A percentile compares a stretch with the other conserved stretches of the same genome.
These are phyloP conservation scores for Alloscopus bannaensis DNA, from an alignment of 2,888 invertebrate species.

Conservation along the genomic window DNA sequence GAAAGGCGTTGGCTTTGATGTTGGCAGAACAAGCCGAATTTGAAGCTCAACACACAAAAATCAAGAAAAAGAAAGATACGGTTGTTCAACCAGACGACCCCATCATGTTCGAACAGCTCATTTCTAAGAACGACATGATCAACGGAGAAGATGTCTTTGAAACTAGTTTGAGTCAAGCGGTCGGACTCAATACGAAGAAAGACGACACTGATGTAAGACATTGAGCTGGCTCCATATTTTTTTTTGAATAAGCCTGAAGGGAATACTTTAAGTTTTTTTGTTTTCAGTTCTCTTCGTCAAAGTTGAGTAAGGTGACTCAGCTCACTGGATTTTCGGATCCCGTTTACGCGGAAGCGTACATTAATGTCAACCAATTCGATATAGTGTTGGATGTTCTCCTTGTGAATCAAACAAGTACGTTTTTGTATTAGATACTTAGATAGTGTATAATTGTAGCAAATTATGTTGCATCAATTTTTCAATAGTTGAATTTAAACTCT, in stretches of 20 bases:
- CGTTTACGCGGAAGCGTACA: slow-evolving; percentile 99
- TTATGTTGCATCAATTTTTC: background rate
- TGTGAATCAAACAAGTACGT: slow-evolving; percentile 94
- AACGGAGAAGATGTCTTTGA: slow-evolving; percentile 92
- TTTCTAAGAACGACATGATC: slow-evolving; percentile 81
- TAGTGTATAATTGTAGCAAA: background rate
- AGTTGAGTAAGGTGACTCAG: slow-evolving; percentile 88
- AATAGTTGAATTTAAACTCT: background rate
- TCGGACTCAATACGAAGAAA: slow-evolving; percentile 80
- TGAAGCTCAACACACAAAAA: slow-evolving; percentile 80
- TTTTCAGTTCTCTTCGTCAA: slow-evolving; percentile 76
- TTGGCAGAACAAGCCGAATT: slow-evolving; percentile 86
- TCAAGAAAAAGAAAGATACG: slow-evolving; percentile 82
- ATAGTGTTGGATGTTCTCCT: slow-evolving; percentile 98
- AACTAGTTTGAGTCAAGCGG: slow-evolving; percentile 91
- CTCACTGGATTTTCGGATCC: slow-evolving; percentile 99
- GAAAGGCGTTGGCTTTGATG: slow-evolving; percentile 89
- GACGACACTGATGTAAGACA: slow-evolving; percentile 76
- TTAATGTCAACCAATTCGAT: slow-evolving; percentile 98
- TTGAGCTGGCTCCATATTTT: background rate
- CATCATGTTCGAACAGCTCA: slow-evolving; percentile 87
- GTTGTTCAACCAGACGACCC: slow-evolving; percentile 91
- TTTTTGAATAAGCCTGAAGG: slow-evolving; percentile 6
- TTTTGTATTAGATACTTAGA: background rate
- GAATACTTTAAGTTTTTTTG: slow-evolving; percentile 6